phyloP scores from a whole-genome alignment of 2,888 invertebrate genomes.

The Stenchaetothrips biformis region DNA sequence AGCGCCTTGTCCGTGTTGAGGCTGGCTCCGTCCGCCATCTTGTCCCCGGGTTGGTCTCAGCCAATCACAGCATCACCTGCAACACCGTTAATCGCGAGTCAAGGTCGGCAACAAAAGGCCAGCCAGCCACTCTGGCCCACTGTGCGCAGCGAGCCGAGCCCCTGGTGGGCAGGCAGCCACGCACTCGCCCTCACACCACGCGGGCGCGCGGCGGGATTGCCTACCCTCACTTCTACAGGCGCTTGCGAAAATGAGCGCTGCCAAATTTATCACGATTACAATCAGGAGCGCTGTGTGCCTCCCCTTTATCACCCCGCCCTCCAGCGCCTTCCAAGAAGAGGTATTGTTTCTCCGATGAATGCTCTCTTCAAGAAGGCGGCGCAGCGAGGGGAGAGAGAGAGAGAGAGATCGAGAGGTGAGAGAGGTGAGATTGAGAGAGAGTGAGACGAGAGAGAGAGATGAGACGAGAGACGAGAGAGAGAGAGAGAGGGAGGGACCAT shows the following conservation, averaged over 20 bases:
- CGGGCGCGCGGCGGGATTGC: neutral
- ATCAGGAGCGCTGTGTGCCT: neutral
- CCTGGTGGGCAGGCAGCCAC: neutral
- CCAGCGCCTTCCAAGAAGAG: constrained; percentile 15
- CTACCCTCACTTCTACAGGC: neutral
- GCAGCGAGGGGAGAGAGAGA: neutral
- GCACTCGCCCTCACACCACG: neutral
- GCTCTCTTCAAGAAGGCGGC: neutral
- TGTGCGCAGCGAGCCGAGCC: neutral
- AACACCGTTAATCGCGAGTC: too few relatives aligned
- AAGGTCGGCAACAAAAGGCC: too few relatives aligned
- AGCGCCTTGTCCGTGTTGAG: constrained; percentile 20
- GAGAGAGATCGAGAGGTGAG: too few relatives aligned
- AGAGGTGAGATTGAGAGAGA: too few relatives aligned
- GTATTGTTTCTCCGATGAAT: neutral
- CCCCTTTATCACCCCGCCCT: neutral
- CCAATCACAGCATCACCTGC: constrained; percentile 18
- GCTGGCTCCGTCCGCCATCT: constrained; percentile 7
- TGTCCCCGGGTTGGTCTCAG: neutral
- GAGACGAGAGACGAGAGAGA: too few relatives aligned
- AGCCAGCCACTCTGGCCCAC: too few relatives aligned
- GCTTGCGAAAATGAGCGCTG: neutral
- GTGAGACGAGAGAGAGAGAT: too few relatives aligned
- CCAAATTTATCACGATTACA: neutral
- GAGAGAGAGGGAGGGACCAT: too few relatives aligned